Percentiles rank a stretch among this genome's conserved stretches.
phyloP scores from a whole-genome alignment of 2,888 invertebrate species.

The Drosophila robusta region DNA sequence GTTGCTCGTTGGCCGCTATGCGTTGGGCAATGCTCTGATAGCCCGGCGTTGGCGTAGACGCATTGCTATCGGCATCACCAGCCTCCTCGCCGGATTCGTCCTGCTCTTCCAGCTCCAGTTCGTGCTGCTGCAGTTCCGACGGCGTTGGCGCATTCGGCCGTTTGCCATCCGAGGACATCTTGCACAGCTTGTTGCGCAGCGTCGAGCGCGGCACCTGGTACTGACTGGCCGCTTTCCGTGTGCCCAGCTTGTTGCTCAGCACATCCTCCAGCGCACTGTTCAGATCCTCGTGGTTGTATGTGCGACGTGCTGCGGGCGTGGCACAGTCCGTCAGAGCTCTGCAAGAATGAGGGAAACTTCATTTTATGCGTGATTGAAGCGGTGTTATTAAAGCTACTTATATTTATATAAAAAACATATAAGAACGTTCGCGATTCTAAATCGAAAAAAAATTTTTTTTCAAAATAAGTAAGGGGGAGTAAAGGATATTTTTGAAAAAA shows the following conservation, averaged over 20 bases:
- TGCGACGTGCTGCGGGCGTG: slow-evolving; percentile 87
- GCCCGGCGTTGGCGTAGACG: slow-evolving; percentile 82
- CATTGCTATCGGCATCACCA: slow-evolving; percentile 86
- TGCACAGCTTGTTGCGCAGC: slow-evolving; percentile 97
- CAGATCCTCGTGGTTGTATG: slow-evolving; percentile 98
- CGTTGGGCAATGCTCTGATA: slow-evolving; percentile 63
- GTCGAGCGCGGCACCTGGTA: slow-evolving; percentile 99
- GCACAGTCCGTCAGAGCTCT: slow-evolving; percentile 89
- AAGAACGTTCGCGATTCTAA: too few species aligned
- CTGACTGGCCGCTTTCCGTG: slow-evolving; percentile 96
- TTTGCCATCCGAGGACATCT: slow-evolving; percentile 86
- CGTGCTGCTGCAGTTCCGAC: slow-evolving; percentile 66
- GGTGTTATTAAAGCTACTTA: too few species aligned
- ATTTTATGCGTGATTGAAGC: too few species aligned
- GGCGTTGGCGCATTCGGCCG: slow-evolving; percentile 80
- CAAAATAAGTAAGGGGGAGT: too few species aligned
- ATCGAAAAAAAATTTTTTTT: too few species aligned
- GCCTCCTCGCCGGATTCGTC: slow-evolving; percentile 84
- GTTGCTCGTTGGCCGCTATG: slow-evolving; percentile 66
- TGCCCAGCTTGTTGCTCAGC: slow-evolving; percentile 96
- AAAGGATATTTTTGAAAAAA: too few species aligned
- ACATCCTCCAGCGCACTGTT: slow-evolving; percentile 97
- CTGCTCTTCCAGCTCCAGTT: slow-evolving; percentile 76
- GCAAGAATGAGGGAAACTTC: too few species aligned
- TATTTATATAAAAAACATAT: too few species aligned